Conservation (phyloP, 2,113 vertebrate species). For the Megaleporinus macrocephalus region DNA sequence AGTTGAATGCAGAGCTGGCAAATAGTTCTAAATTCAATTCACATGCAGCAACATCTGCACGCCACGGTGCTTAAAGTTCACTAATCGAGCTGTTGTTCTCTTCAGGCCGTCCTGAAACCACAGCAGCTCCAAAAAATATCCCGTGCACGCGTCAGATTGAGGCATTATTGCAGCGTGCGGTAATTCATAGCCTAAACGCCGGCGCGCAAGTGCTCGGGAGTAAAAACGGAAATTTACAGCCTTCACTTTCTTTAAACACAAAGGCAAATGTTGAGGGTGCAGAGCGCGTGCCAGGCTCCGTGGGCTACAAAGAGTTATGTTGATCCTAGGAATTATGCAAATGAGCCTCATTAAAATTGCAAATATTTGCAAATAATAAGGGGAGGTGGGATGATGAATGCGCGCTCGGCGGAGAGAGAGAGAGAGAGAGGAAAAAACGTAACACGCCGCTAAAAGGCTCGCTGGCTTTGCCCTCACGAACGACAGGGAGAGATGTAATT, state of each 20-base stretch:
- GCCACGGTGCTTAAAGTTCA: no score
- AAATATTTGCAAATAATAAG: slow-evolving; percentile 54
- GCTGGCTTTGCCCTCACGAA: slow-evolving; percentile 46
- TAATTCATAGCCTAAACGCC: not conserved
- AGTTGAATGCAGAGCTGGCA: no score
- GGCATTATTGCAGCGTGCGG: not conserved
- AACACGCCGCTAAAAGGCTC: slow-evolving; percentile 44
- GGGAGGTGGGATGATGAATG: slow-evolving; percentile 38
- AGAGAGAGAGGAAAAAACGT: no score
- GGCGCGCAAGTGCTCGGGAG: not conserved
- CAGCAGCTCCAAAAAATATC: not conserved
- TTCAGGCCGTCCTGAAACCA: not conserved
- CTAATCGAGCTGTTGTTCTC: no score
- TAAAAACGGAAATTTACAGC: slow-evolving; percentile 9
- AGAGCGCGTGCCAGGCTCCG: slow-evolving; percentile 21
- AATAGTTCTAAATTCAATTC: no score
- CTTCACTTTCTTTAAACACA: slow-evolving; percentile 11
- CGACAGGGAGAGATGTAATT: slow-evolving; percentile 53
- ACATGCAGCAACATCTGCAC: no score
- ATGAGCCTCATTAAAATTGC: slow-evolving; percentile 48
- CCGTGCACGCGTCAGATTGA: not conserved
- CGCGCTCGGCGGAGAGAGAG: slow-evolving; percentile 11
- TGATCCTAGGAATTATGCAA: slow-evolving; percentile 46
- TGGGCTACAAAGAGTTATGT: slow-evolving; percentile 39
- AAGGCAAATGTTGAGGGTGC: slow-evolving; percentile 6